Base-by-base conservation (phyloP, 2,113 vertebrate genomes). In the Xiphophorus couchianus region DNA sequence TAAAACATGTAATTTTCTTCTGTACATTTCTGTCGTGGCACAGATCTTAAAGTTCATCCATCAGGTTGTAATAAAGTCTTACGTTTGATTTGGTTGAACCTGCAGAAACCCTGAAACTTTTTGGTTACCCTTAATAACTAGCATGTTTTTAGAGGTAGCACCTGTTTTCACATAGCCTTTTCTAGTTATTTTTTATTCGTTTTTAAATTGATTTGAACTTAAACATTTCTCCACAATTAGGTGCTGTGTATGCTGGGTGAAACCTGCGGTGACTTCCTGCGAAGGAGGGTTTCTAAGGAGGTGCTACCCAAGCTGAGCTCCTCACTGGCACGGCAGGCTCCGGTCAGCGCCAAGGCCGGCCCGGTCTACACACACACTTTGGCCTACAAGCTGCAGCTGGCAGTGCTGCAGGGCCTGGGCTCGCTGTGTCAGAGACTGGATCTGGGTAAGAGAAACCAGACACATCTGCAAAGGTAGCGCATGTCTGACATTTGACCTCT, bases 301-400 rank as follows among this genome's bases (percentile, higher is more conserved):
- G 90, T 99, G 66, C 91, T 99, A 30, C 97, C 97, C 8, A 96
- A 94, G 76, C 87, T 99, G 90, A 88, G 93, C 2, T 69, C 83
- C 19, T 96, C 95, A 39, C 92, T 99, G 27, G 74, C 82, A 33
- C 92, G 88, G 60, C 97, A 98, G 85, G 97, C 97, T 19, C 92
- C 95, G 0, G 73, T 94, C 35, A 98, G 97, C 19, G 95, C 95
- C 89, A 94, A 93, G 25, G 95, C 96, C 0, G 96, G 96, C 25
- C 95, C 96, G 0, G 74, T 96, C 69, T 98, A 98, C 93, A 91
- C 64, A 22, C 96, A 97, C 91, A 97, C 94, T 0, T 85, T 98
- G 67, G 95, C 96, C 86, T 99, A 96, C 95, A 99, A 98, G 89
- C 77, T 99, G 73, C 98, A 99, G 90, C 91, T 97, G 80, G 95